Evolutionary conservation across 2,888 invertebrate species (phyloP).

Genomic region (Penaeus monodon): DNA sequence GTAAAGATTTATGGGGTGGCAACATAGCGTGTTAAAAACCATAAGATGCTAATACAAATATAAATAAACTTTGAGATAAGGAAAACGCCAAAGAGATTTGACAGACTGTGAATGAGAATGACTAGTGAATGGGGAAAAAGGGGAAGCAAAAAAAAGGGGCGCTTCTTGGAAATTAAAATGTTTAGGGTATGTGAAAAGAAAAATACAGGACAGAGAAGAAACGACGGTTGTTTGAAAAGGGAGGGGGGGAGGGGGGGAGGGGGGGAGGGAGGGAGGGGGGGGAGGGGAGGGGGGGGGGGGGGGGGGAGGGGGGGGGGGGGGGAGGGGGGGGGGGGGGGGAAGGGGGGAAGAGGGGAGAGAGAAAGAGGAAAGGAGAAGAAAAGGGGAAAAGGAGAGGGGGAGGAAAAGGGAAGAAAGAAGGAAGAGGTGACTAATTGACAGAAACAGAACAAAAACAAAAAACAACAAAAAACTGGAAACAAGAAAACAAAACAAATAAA

Average conservation of each 20-base stretch:
- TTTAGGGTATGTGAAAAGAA: no score
- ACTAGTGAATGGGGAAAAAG: no score
- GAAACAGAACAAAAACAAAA: background rate
- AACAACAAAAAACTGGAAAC: background rate
- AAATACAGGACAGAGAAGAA: background rate
- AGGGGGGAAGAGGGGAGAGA: background rate
- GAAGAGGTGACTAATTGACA: background rate
- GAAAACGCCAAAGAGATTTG: no score
- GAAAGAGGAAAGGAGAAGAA: background rate
- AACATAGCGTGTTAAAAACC: no score
- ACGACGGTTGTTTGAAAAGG: background rate
- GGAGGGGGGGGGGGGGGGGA: background rate
- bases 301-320: background rate
- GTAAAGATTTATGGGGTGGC: no score
- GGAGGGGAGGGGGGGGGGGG: background rate
- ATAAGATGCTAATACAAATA: no score
- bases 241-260: background rate
- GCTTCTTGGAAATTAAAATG: no score
- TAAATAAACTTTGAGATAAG: no score
- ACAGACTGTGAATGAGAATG: no score
- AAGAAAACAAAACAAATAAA: background rate
- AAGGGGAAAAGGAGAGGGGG: conserved; percentile 26
- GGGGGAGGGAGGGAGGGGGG: background rate
- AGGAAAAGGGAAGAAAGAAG: conserved; percentile 3
- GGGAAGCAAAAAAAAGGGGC: no score